Evolutionary conservation across 2,113 vertebrate genomes (phyloP).

Genomic region (Opisthocomus hoazin): DNA sequence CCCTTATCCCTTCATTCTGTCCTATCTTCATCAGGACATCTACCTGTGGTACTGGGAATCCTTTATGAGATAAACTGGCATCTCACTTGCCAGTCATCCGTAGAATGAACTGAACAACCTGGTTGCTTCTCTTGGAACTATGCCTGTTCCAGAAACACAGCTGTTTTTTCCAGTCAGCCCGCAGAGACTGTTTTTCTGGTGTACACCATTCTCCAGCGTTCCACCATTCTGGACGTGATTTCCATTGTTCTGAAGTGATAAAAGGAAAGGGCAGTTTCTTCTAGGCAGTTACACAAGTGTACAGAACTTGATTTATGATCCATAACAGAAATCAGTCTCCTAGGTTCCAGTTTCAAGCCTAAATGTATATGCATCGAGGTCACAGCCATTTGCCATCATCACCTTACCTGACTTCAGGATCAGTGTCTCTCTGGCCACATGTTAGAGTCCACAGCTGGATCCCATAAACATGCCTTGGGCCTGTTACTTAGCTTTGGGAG

Average conservation of each 20-base stretch:
- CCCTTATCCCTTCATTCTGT: background rate
- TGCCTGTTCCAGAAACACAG: background rate
- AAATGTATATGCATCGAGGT: background rate
- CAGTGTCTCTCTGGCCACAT: background rate
- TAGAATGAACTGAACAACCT: background rate
- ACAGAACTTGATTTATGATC: background rate
- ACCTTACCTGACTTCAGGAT: background rate
- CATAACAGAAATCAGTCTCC: background rate
- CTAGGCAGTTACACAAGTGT: background rate
- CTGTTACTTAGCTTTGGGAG: background rate
- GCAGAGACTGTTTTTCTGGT: background rate
- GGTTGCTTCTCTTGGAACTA: background rate
- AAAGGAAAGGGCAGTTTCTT: background rate
- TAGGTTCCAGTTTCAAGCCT: background rate
- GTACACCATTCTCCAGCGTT: background rate
- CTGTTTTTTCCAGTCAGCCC: background rate
- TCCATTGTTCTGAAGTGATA: background rate
- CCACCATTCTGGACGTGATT: background rate
- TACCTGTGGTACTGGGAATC: background rate
- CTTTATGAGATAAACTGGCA: background rate
- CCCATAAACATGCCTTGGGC: background rate
- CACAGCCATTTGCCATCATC: background rate
- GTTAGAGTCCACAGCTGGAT: background rate
- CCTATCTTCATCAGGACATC: background rate
- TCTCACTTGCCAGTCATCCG: background rate